A percentile compares a stretch with the other conserved stretches of the same genome.
Conservation (phyloP, 2,888 invertebrate species). For the Unio pictorum region DNA sequence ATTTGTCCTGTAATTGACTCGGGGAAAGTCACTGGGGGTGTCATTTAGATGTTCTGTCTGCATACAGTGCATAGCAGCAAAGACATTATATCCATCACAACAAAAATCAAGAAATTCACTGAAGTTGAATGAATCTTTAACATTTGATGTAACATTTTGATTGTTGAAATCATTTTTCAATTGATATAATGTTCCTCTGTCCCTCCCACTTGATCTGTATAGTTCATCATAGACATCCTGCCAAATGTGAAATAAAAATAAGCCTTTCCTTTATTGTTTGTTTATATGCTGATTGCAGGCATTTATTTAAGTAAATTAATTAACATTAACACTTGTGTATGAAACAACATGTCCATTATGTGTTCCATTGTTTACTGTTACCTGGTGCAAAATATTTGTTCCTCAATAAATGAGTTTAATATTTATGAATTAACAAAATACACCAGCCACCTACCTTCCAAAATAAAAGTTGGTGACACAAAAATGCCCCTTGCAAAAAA, state of each 20-base stretch:
- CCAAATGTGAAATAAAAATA: constrained; percentile 1
- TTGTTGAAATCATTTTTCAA: constrained; percentile 27
- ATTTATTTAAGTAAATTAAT: no score
- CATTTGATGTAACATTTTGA: constrained; percentile 20
- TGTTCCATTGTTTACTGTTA: no score
- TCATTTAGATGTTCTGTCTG: not conserved
- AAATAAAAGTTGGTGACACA: no score
- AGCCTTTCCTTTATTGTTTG: no score
- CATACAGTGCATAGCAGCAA: constrained; percentile 17
- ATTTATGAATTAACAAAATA: no score
- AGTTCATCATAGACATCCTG: constrained; percentile 23
- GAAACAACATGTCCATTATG: no score
- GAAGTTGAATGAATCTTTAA: constrained; percentile 25
- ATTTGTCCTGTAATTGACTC: constrained; percentile 1
- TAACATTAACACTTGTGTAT: no score
- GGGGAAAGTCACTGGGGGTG: constrained; percentile 9
- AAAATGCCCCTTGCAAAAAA: no score
- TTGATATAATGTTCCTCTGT: constrained; percentile 24
- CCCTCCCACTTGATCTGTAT: constrained; percentile 12
- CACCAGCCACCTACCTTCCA: no score
- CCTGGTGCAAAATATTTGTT: no score
- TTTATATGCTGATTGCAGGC: no score
- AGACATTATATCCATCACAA: constrained; percentile 12
- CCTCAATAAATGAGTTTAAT: no score
- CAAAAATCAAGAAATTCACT: constrained; percentile 21